These are phyloP conservation scores for Drosophila demipolita DNA, from an alignment of 2,888 invertebrate species.

Conservation along the genomic window DNA sequence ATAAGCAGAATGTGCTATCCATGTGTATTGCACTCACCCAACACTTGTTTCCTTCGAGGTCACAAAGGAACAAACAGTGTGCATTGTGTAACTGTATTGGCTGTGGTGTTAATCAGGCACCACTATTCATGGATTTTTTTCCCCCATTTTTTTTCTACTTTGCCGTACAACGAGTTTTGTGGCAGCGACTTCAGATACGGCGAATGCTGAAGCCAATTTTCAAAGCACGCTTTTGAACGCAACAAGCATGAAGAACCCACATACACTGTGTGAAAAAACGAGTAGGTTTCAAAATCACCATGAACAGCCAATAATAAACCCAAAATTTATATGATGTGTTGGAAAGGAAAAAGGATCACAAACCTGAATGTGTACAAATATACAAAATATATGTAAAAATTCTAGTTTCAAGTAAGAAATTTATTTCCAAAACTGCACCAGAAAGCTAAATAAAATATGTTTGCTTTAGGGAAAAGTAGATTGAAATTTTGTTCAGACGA, in stretches of 20 bases:
- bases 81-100: conserved; percentile 21
- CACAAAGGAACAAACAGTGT: conserved; percentile 12
- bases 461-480: not conserved
- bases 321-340: not conserved
- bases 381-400: not conserved
- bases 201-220: conserved; percentile 53
- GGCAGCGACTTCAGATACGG: conserved; percentile 32
- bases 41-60: conserved; percentile 1
- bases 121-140: not conserved
- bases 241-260: conserved; percentile 54
- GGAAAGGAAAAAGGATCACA: not conserved
- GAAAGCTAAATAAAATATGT: not conserved
- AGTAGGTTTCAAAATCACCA: not conserved
- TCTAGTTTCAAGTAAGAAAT: not conserved
- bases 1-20: not conserved
- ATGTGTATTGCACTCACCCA: not conserved
- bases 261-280: conserved; percentile 7
- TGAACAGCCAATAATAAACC: not conserved
- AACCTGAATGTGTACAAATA: not conserved
- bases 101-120: conserved; percentile 23
- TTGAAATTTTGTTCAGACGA: not conserved
- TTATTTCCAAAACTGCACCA: not conserved
- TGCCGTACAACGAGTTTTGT: conserved; percentile 27
- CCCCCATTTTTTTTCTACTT: not conserved
- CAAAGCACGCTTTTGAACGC: conserved; percentile 65